phyloP scores from a whole-genome alignment of 53 echinoderm and acorn worm genomes.

The Zoroaster sp. region DNA sequence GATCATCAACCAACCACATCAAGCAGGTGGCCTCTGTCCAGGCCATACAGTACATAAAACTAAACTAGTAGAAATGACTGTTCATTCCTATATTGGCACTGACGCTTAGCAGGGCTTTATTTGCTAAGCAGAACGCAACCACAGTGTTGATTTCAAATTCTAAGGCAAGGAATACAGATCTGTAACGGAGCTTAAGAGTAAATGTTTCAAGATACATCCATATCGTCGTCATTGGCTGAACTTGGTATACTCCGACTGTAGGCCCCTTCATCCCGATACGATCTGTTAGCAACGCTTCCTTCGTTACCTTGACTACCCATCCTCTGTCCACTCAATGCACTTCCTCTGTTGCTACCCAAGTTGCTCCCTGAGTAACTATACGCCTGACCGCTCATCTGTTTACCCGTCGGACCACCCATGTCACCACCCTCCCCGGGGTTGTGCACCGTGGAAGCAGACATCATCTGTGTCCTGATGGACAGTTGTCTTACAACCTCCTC shows the following conservation, averaged over 20 bases:
- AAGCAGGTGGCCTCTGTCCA: too few species aligned
- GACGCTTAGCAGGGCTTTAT: neutral
- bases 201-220: conserved; percentile 18
- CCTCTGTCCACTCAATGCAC: neutral
- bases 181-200: neutral
- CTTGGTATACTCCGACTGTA: neutral
- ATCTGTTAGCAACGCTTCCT: conserved; percentile 1
- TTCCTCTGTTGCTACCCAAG: neutral
- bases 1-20: too few species aligned
- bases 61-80: too few species aligned
- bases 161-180: neutral
- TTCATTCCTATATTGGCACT: too few species aligned
- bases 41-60: too few species aligned
- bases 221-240: neutral
- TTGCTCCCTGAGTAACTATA: neutral
- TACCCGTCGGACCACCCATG: neutral
- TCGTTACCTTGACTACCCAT: conserved; percentile 16
- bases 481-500: conserved; percentile 66
- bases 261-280: neutral
- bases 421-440: neutral
- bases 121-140: neutral
- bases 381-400: conserved; percentile 2
- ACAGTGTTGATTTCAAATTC: neutral
- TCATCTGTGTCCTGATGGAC: conserved; percentile 9
- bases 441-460: conserved; percentile 11